phyloP scores from a whole-genome alignment of 92 coral and sea anemone genomes.

The Palythoa heliodiscus region DNA sequence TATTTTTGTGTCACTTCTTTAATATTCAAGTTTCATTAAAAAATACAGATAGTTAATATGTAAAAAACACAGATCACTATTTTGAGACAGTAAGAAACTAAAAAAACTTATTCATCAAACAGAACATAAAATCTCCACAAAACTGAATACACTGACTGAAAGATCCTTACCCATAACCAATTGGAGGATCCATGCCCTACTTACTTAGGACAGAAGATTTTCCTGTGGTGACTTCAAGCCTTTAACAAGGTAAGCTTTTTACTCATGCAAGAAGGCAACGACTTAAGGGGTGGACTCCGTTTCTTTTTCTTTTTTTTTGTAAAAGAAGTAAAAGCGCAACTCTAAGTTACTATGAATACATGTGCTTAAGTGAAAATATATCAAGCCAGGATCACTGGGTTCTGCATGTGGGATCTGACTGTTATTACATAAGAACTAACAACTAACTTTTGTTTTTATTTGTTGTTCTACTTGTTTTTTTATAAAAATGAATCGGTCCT shows the following conservation, averaged over 20 bases:
- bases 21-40: conserved; percentile 6
- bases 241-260: conserved; percentile 46
- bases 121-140: conserved; percentile 20
- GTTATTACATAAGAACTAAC: conserved; percentile 4
- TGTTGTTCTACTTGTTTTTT: too few species aligned
- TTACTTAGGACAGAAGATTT: conserved; percentile 28
- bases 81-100: conserved; percentile 1
- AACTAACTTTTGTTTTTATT: conserved; percentile 24
- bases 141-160: conserved; percentile 35
- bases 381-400: conserved; percentile 10
- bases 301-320: not conserved
- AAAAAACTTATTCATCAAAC: conserved; percentile 6
- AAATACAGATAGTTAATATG: conserved; percentile 7
- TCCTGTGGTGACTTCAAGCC: conserved; percentile 23
- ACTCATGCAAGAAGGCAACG: not conserved
- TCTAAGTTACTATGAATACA: conserved; percentile 13
- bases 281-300: not conserved
- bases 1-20: conserved; percentile 46
- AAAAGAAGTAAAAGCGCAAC: not conserved
- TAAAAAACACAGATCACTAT: conserved; percentile 1
- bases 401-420: conserved; percentile 17
- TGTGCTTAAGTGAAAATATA: conserved; percentile 8
- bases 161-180: conserved; percentile 1
- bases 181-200: conserved; percentile 11
- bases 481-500: conserved; percentile 22